Conservation (phyloP, 2,888 invertebrate genomes). For the Agrilus mali region DNA sequence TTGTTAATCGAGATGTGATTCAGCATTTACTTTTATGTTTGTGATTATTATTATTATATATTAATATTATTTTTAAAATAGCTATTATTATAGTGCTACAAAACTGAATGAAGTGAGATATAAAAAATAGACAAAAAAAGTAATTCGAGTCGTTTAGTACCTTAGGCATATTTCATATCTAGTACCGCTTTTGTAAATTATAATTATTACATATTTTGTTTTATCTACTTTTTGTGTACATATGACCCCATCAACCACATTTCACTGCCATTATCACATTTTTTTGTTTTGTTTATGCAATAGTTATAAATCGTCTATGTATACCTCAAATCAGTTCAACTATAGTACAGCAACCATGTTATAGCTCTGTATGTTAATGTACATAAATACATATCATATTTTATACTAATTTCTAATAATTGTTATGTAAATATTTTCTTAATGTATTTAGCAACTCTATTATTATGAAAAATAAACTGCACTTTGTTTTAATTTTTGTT, state of each 20-base stretch:
- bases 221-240: constrained; percentile 5
- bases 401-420: constrained; percentile 14
- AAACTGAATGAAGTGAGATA: too few relatives aligned
- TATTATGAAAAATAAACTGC: constrained; percentile 8
- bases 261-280: constrained; percentile 13
- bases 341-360: constrained; percentile 7
- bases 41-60: too few relatives aligned
- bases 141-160: too few relatives aligned
- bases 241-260: constrained; percentile 11
- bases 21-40: too few relatives aligned
- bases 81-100: too few relatives aligned
- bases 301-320: constrained; percentile 13
- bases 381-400: constrained; percentile 16
- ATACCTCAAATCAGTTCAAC: constrained; percentile 19
- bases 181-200: constrained; percentile 1
- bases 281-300: constrained; percentile 11
- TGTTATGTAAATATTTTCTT: constrained; percentile 15
- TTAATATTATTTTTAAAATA: too few relatives aligned
- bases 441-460: constrained; percentile 3
- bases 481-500: constrained; percentile 1
- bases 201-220: constrained; percentile 10
- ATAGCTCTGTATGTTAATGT: constrained; percentile 12
- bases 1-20: too few relatives aligned
- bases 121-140: too few relatives aligned
- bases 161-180: too few relatives aligned